Base-by-base conservation (phyloP, 2,888 invertebrate species). In the Perizoma flavofasciatum region DNA sequence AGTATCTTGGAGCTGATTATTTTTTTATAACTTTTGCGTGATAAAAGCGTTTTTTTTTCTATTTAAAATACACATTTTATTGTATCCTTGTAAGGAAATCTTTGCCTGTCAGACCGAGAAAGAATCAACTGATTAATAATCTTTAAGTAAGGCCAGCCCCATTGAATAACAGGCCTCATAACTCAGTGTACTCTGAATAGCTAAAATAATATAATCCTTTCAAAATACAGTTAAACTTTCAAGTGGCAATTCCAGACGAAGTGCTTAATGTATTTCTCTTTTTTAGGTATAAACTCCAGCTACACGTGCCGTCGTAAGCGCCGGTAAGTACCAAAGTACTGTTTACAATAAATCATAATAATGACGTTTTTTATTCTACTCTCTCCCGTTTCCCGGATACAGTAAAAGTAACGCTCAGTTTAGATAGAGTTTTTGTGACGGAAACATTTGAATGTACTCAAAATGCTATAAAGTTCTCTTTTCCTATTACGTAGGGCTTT, bases 351-450 rank as follows among this genome's bases (percentile, higher is more conserved):
- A 52, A 62, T 58, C 58, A 51, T 49, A 55, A 62, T 62, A 58
- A 59, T 55, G 55, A n/a, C 35, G 3, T 33, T 58, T 62, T 22
- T 51, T 54, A 55, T 59, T 55, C 41, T 49, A 35, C 41, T 40
- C 41, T 41, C 22, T 43, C 35, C 45, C 35, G 41, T 61, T 60
- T 10, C 48, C 8, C 11, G 61, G 48, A 58, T 49, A 55, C 54
- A 49, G 51, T 58, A 54, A 61, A 55, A 51, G 51, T 50, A 61
- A 50, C 52, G 49, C 52, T 11, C 45, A 63, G 55, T 61, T 56
- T 40, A 55, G 55, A 61, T 61, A 63, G 58, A 55, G 55, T 59
- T 64, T 59, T 55, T 55, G 57, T 49, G 48, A 53, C 43, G 50
- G 40, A 52, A 60, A 9, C 51, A 47, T 55, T 55, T 55, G 40